Evolutionary conservation across 2,113 vertebrate species (phyloP).

Genomic region (Carollia perspicillata): DNA sequence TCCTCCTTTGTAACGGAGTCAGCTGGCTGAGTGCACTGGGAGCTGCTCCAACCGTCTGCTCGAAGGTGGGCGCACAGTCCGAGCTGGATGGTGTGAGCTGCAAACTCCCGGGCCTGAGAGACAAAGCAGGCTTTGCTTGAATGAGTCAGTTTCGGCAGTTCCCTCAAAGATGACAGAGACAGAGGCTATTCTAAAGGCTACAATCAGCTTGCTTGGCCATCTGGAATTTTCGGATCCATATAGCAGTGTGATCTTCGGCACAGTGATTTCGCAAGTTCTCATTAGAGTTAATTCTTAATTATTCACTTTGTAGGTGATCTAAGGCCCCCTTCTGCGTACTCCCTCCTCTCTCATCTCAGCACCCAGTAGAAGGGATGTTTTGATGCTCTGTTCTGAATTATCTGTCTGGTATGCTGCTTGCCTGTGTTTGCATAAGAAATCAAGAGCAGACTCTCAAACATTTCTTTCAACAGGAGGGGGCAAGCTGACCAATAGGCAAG

Average conservation of each 20-base stretch:
- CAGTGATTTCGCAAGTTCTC: background rate
- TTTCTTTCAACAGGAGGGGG: background rate
- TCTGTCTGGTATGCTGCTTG: background rate
- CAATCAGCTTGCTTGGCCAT: background rate
- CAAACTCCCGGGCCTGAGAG: background rate
- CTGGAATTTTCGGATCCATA: background rate
- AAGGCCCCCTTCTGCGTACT: background rate
- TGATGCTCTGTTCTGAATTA: background rate
- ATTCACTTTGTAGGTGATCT: slow-evolving; percentile 20
- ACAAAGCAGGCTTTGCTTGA: background rate
- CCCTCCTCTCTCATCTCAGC: background rate
- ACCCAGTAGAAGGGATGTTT: background rate
- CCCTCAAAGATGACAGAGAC: background rate
- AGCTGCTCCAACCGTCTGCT: background rate
- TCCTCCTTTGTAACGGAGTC: slow-evolving; percentile 30
- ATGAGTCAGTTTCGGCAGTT: background rate
- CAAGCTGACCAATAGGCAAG: background rate
- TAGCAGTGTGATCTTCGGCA: background rate
- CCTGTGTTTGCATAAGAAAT: background rate
- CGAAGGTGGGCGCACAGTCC: background rate
- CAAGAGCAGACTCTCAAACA: background rate
- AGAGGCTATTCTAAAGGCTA: background rate
- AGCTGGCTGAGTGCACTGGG: background rate
- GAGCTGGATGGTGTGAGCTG: background rate
- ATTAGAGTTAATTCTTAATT: slow-evolving; percentile 25